Conservation (phyloP, 2,113 vertebrate species). For the Pygoscelis adeliae region DNA sequence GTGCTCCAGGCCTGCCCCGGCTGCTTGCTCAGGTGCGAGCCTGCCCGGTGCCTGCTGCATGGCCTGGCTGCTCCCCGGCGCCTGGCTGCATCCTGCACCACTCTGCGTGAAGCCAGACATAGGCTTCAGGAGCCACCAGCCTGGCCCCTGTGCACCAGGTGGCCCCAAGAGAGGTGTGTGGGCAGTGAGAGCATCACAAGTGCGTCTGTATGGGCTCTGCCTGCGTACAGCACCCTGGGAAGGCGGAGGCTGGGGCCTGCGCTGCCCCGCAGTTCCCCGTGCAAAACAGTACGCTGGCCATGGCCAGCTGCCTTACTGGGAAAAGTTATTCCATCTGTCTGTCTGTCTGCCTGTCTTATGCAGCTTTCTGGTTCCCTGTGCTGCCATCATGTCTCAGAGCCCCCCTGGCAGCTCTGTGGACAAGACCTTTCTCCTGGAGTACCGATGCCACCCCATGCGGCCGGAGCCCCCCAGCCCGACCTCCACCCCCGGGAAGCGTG, state of each 20-base stretch:
- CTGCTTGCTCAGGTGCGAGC: not conserved
- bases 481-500: rapidly evolving
- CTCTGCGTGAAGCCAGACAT: not conserved
- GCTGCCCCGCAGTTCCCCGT: rapidly evolving
- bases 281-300: rapidly evolving
- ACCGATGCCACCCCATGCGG: constrained; percentile 67
- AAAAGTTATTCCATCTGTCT: not conserved
- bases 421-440: constrained; percentile 69
- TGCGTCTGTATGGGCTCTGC: rapidly evolving
- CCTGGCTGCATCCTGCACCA: not conserved
- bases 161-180: rapidly evolving
- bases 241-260: rapidly evolving
- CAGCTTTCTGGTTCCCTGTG: not conserved
- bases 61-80: not conserved
- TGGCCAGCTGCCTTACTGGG: not conserved
- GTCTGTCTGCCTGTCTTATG: not conserved
- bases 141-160: rapidly evolving
- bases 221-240: rapidly evolving
- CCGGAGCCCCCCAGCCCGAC: not conserved
- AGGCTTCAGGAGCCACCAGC: not conserved
- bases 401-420: not conserved
- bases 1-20: not conserved
- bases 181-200: rapidly evolving
- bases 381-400: not conserved
- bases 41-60: rapidly evolving